phyloP scores from a whole-genome alignment of 2,888 invertebrate species.

The Erpobdella octoculata region DNA sequence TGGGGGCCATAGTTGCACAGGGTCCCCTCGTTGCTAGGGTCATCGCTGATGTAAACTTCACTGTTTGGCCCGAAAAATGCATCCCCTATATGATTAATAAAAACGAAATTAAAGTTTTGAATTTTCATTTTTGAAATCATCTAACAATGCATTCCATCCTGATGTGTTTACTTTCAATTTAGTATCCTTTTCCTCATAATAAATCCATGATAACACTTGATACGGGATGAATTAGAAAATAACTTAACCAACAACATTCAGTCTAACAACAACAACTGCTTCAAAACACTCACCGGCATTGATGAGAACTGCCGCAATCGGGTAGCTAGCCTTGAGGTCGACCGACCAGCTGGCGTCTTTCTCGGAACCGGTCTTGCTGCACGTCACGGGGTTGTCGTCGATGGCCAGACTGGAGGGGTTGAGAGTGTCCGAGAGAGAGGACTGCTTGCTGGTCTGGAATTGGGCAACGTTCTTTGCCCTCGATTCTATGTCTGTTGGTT shows the following conservation, averaged over 20 bases:
- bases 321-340: constrained; percentile 12
- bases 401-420: constrained; percentile 30
- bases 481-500: background rate
- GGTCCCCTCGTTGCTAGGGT: background rate
- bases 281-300: constrained; percentile 27
- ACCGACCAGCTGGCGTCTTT: constrained; percentile 30
- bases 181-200: no score
- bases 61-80: constrained; percentile 25
- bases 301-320: constrained; percentile 26
- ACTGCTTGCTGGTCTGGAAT: constrained; percentile 21
- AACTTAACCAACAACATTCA: no score
- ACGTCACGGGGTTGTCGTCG: constrained; percentile 27
- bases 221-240: no score
- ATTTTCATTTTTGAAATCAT: background rate
- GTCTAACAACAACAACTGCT: no score
- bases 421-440: constrained; percentile 9
- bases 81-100: background rate
- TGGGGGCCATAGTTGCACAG: constrained; percentile 27
- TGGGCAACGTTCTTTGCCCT: constrained; percentile 23
- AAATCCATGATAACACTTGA: no score
- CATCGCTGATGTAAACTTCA: constrained; percentile 23
- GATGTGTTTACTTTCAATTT: no score
- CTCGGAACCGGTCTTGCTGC: constrained; percentile 18
- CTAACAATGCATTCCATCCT: no score
- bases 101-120: background rate